phyloP scores from a whole-genome alignment of 2,113 vertebrate species.

The Notiomystis cincta region DNA sequence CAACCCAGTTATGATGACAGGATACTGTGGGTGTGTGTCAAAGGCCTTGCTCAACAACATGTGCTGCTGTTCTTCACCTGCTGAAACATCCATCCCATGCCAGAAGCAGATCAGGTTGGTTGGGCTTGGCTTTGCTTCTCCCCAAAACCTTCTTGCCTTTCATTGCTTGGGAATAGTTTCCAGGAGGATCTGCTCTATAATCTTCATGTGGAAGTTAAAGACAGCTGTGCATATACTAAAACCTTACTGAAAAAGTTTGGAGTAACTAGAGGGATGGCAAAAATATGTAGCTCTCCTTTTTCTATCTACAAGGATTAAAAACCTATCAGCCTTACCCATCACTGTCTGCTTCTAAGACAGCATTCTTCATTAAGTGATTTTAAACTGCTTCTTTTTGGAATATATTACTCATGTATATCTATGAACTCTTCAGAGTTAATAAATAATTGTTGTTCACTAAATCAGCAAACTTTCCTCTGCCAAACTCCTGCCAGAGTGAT shows the following conservation, averaged over 20 bases:
- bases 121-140: neutral
- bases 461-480: neutral
- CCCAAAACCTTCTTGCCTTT: neutral
- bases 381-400: neutral
- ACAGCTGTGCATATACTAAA: neutral
- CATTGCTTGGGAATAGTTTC: neutral
- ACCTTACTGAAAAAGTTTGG: neutral
- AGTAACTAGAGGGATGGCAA: neutral
- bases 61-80: neutral
- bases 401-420: neutral
- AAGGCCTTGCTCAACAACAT: neutral
- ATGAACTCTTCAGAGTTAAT: neutral
- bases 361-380: neutral
- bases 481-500: neutral
- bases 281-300: neutral
- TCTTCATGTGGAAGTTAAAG: neutral
- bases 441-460: neutral
- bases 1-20: neutral
- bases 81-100: neutral
- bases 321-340: neutral
- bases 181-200: neutral
- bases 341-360: neutral
- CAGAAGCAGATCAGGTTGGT: neutral
- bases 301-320: neutral
- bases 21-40: neutral